Conservation (phyloP, 1,140 invertebrate species). For the Hyles euphorbiae region DNA sequence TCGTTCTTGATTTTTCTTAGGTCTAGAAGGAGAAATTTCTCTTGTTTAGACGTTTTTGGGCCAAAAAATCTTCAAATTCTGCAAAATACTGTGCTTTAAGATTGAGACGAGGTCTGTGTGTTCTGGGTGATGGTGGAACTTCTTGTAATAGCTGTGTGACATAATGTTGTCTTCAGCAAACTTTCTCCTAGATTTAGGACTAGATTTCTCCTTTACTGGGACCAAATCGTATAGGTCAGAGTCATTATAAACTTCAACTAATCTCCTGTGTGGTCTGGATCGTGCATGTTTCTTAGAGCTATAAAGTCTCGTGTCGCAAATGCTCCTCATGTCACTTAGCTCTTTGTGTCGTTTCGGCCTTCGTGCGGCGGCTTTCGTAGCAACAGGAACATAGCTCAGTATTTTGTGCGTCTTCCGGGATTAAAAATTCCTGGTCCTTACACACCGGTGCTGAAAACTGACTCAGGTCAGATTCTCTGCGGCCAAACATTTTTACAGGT, state of each 20-base stretch:
- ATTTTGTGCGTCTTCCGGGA: slow-evolving; percentile 30
- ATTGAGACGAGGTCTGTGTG: slow-evolving; percentile 50
- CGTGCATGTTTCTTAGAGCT: slow-evolving; percentile 37
- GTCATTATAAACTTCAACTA: slow-evolving; percentile 47
- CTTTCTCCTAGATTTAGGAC: slow-evolving; percentile 55
- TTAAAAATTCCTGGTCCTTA: slow-evolving; percentile 48
- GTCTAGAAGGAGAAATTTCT: slow-evolving; percentile 14
- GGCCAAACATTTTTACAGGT: slow-evolving; percentile 53
- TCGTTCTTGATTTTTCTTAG: slow-evolving; percentile 5
- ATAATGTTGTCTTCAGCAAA: slow-evolving; percentile 38
- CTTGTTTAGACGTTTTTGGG: slow-evolving; percentile 9
- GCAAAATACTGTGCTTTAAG: slow-evolving; percentile 47
- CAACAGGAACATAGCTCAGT: slow-evolving; percentile 56
- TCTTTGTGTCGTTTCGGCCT: slow-evolving; percentile 23
- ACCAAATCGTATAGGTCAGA: slow-evolving; percentile 51
- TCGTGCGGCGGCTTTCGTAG: slow-evolving; percentile 22
- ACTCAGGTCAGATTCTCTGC: slow-evolving; percentile 45
- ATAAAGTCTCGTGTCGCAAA: slow-evolving; percentile 55
- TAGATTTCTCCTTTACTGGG: slow-evolving; percentile 63
- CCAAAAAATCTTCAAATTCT: slow-evolving; percentile 36
- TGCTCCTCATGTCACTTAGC: slow-evolving; percentile 44
- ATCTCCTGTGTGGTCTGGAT: slow-evolving; percentile 23
- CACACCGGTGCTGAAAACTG: slow-evolving; percentile 61
- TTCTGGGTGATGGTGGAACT: slow-evolving; percentile 64
- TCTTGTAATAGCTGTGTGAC: slow-evolving; percentile 37